Base-by-base conservation (phyloP, 1,140 invertebrate genomes). In the Zaprionus ghesquierei region DNA sequence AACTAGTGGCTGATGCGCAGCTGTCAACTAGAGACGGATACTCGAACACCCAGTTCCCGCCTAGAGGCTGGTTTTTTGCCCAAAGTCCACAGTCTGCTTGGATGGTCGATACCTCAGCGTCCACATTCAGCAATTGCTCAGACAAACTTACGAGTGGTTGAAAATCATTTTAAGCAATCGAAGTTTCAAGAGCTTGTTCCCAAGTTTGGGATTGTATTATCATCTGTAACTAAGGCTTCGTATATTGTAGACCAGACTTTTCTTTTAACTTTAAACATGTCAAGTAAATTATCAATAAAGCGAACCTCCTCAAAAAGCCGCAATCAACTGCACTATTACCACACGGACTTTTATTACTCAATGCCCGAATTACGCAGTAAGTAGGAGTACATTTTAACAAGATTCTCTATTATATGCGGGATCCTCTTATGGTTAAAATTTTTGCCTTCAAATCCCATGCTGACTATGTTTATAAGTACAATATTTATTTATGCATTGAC, bases 301-400 rank as follows among this genome's bases (percentile, higher is more conserved):
- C 62, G 76, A 18, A 55, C 44, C 15, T 74, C 72, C 1, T 72
- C 77, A 3, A 77, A 79, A 1, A 87, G 82, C 69, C 69, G 79
- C 0, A 68, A 73, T 18, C 84, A 87, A 68, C 46, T 87, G 69
- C 89, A 91, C 62, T 91, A 91, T 55, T 91, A 90, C 69, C 89
- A 91, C 59, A 89, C 89, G 61, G 89, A 91, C 71, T 87, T 91
- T 49, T 91, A 89, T 22, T 91, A 91, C 50, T 91, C 89, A 9
- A 89, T 91, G 89, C 79, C 89, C n/a, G 75, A 89, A 27, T 62
- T 91, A 35, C 51, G 76, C 29, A 91, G 89, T 91, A 77, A 91
- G 89, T 82, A 9, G 1, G 25, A 13, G 12, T n/a, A 62, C 0
- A 23, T 13, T 20, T 35, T 0, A 35, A 13, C 12, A 13, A 3